Percentiles rank a stretch among this genome's conserved stretches.
These are phyloP conservation scores for Cataglyphis cursor DNA, from an alignment of 2,888 invertebrate genomes.

Conservation along the genomic window DNA sequence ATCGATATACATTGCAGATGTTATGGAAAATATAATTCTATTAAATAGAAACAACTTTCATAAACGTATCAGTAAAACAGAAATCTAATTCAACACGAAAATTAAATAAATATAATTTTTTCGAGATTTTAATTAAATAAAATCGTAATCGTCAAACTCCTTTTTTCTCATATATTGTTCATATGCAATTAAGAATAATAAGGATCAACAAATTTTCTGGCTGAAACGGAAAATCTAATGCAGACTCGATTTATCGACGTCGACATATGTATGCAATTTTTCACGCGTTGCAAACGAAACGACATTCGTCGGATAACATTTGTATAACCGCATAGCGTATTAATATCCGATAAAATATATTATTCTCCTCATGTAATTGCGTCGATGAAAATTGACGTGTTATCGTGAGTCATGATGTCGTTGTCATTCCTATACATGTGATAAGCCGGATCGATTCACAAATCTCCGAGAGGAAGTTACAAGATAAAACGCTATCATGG, in stretches of 20 bases:
- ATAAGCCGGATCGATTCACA: constrained; percentile 36
- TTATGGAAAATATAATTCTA: constrained; percentile 6
- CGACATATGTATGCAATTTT: background rate
- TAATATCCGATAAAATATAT: constrained; percentile 36
- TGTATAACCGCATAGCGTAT: background rate
- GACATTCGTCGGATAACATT: background rate
- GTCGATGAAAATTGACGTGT: constrained; percentile 25
- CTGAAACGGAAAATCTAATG: background rate
- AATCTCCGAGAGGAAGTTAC: background rate
- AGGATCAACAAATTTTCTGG: background rate
- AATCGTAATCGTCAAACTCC: background rate
- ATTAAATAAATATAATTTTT: background rate
- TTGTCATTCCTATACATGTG: constrained; percentile 17
- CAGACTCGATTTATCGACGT: background rate
- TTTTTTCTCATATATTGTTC: background rate
- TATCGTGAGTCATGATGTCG: constrained; percentile 23
- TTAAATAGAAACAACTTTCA: constrained; percentile 5
- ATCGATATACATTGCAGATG: constrained; percentile 39
- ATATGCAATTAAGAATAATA: background rate
- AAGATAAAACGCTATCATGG: background rate
- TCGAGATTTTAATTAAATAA: background rate
- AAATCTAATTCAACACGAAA: constrained; percentile 9
- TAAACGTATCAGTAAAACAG: background rate
- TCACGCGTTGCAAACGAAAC: background rate
- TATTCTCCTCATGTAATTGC: constrained; percentile 1